Percentiles rank a stretch among this genome's conserved stretches.
Evolutionary conservation across 1,140 invertebrate species (phyloP).

Genomic region (Nephila pilipes): DNA sequence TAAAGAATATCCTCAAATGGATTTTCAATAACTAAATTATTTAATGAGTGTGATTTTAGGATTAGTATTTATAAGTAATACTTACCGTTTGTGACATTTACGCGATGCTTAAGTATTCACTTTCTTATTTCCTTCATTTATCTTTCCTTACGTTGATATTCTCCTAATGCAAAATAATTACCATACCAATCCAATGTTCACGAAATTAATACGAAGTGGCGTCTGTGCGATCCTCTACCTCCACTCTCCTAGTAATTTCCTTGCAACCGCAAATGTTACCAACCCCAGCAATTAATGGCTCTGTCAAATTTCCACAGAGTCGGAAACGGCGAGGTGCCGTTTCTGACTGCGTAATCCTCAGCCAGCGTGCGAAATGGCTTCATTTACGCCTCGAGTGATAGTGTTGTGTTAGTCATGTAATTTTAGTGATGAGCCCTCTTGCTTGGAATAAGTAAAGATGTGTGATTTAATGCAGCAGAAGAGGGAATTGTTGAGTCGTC

Average conservation of each 20-base stretch:
- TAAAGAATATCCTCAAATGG: too few species aligned
- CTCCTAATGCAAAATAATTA: neutral
- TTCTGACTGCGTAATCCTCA: neutral
- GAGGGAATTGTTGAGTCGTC: neutral
- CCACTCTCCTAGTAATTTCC: neutral
- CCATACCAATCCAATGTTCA: neutral
- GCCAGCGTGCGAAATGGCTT: slow-evolving; percentile 19
- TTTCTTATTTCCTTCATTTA: too few species aligned
- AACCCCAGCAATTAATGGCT: neutral
- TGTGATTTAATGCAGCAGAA: neutral
- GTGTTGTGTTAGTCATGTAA: slow-evolving; percentile 12
- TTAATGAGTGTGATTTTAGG: too few species aligned
- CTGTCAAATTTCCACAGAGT: neutral
- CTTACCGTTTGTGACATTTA: too few species aligned
- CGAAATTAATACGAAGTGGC: neutral
- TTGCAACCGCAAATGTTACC: neutral
- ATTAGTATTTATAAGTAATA: too few species aligned
- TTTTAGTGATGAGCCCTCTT: slow-evolving; percentile 25
- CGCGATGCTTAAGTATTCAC: too few species aligned
- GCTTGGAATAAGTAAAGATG: neutral
- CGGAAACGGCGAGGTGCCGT: neutral
- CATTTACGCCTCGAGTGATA: slow-evolving; percentile 21
- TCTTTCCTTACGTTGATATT: neutral
- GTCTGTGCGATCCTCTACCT: neutral
- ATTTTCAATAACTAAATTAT: too few species aligned